Conservation (phyloP, 2,888 invertebrate species). For the Penaeus monodon region DNA sequence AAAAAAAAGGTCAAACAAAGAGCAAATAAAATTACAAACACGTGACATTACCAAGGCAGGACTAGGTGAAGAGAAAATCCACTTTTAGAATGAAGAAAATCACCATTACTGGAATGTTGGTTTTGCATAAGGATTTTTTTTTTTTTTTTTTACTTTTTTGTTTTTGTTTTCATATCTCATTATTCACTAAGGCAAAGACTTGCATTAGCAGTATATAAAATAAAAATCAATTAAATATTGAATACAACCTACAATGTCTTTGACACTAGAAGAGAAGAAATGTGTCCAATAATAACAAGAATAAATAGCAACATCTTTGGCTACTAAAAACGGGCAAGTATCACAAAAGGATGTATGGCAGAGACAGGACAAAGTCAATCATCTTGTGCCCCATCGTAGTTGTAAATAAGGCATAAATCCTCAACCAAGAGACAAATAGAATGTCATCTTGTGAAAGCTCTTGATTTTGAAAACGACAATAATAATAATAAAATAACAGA, state of each 20-base stretch:
- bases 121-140: conserved; percentile 38
- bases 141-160: not conserved
- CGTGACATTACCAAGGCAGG: conserved; percentile 28
- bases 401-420: not conserved
- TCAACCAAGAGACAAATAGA: conserved; percentile 8
- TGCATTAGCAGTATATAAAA: conserved; percentile 24
- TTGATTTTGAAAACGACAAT: not conserved
- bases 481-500: not conserved
- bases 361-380: conserved; percentile 13
- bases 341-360: conserved; percentile 56
- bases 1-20: too few relatives aligned
- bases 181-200: conserved; percentile 32
- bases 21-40: not conserved
- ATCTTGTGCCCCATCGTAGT: conserved; percentile 10
- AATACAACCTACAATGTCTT: conserved; percentile 58
- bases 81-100: conserved; percentile 27
- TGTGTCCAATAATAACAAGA: conserved; percentile 42
- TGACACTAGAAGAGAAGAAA: conserved; percentile 30
- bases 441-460: conserved; percentile 2
- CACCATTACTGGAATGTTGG: conserved; percentile 56
- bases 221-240: conserved; percentile 23
- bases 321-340: conserved; percentile 57
- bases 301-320: conserved; percentile 58
- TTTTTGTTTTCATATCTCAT: too few relatives aligned
- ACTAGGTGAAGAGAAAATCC: conserved; percentile 40